Percentiles rank a stretch among this genome's conserved stretches.
Conservation (phyloP, 2,797 vertebrate species). For the Hemibagrus guttatus region DNA sequence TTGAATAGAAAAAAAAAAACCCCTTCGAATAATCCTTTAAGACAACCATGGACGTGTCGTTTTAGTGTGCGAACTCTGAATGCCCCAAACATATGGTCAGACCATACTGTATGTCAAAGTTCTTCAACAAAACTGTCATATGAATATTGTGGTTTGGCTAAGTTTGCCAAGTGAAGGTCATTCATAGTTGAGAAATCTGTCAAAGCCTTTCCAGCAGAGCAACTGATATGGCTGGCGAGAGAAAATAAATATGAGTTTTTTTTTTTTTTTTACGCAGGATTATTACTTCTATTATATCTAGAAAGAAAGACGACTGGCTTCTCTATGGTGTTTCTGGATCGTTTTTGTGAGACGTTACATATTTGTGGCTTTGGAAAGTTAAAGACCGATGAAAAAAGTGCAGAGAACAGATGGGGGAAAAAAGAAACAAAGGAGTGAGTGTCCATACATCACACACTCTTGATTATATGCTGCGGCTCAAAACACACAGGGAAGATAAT, state of each 20-base stretch:
- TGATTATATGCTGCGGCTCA: conserved; percentile 15
- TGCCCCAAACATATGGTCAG: conserved; percentile 2
- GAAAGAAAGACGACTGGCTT: background rate
- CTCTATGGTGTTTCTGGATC: conserved; percentile 27
- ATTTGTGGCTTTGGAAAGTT: conserved; percentile 38
- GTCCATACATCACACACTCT: conserved; percentile 14
- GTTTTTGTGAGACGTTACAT: conserved; percentile 19
- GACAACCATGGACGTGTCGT: background rate
- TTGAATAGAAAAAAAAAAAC: background rate
- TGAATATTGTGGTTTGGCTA: conserved; percentile 2
- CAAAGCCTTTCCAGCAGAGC: background rate
- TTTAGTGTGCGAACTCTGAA: conserved; percentile 7
- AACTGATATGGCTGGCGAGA: background rate
- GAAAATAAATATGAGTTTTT: conserved; percentile 4
- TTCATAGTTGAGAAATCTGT: conserved; percentile 26
- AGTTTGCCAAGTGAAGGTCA: conserved; percentile 18
- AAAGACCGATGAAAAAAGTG: background rate
- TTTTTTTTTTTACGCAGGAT: background rate
- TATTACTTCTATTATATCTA: background rate
- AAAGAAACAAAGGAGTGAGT: background rate
- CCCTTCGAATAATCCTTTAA: background rate
- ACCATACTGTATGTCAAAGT: conserved; percentile 1
- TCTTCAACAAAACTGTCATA: conserved; percentile 2
- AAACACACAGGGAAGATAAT: background rate
- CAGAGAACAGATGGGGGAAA: background rate